Base-by-base conservation (phyloP, 2,888 invertebrate species). In the Tricholauxania praeusta region DNA sequence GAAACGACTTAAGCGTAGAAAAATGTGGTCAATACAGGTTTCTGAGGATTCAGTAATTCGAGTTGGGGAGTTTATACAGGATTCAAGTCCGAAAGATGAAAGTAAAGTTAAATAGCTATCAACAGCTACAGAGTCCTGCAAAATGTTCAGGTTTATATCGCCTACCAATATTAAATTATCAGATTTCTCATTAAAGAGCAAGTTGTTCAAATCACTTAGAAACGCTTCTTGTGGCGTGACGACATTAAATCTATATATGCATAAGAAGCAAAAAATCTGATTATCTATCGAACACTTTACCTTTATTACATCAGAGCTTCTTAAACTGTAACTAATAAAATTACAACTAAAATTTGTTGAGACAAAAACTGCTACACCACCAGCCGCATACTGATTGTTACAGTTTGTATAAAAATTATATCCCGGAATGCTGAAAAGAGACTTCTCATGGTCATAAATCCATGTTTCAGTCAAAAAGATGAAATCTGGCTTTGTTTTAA, bases 91-190 rank as follows among this genome's bases (percentile, higher is more conserved):
- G 62, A 62, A 70, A 28, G 70, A 51, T 14, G 51, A 12, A 2
- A 70, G 28, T n/a, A 70, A 15, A 62, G 62, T 62, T 14, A 62
- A 14, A 28, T 62, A 70, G 10, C 51, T 62, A 62, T 70, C 62
- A 17, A 60, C 49, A n/a, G n/a, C n/a, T n/a, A n/a, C n/a, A n/a
- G n/a, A n/a, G n/a, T n/a, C n/a, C n/a, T n/a, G n/a, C n/a, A n/a
- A n/a, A n/a, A n/a, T n/a, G n/a, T n/a, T n/a, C n/a, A n/a, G n/a
- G n/a, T n/a, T n/a, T n/a, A n/a, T n/a, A n/a, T n/a, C n/a, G n/a
- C n/a, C n/a, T n/a, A n/a, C n/a, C n/a, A n/a, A n/a, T n/a, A n/a
- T n/a, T n/a, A n/a, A n/a, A n/a, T n/a, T n/a, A n/a, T n/a, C n/a
- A n/a, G n/a, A n/a, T n/a, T n/a, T n/a, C n/a, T n/a, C n/a, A n/a